These are phyloP conservation scores for Ceratoteleas bidentatus DNA, from an alignment of 1,140 invertebrate species.

Conservation along the genomic window DNA sequence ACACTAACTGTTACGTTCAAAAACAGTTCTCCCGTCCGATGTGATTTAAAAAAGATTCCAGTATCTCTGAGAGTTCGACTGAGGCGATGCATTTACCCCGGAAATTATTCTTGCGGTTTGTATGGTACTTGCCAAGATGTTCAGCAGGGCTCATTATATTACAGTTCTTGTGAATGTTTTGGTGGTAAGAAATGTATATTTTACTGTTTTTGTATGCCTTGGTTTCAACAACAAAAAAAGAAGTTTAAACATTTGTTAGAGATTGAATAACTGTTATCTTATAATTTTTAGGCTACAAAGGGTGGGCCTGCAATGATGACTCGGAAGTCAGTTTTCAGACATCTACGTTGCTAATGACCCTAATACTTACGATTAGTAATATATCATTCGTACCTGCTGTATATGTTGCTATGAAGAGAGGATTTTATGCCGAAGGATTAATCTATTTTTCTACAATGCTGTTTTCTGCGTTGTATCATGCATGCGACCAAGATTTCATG, in stretches of 20 bases:
- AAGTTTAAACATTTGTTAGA: too few species aligned
- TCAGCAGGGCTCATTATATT: slow-evolving; percentile 81
- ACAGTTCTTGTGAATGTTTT: slow-evolving; percentile 81
- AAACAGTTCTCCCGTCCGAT: slow-evolving; percentile 72
- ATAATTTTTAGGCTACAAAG: slow-evolving; percentile 82
- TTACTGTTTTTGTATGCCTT: too few species aligned
- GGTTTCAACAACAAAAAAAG: too few species aligned
- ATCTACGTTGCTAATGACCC: slow-evolving; percentile 85
- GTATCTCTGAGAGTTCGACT: slow-evolving; percentile 81
- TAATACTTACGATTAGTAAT: slow-evolving; percentile 93
- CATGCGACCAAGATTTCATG: slow-evolving; percentile 84
- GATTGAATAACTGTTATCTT: slow-evolving; percentile 15
- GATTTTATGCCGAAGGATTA: slow-evolving; percentile 90
- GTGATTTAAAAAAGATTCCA: slow-evolving; percentile 80
- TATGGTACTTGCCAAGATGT: slow-evolving; percentile 82
- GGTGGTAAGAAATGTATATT: slow-evolving; percentile 71
- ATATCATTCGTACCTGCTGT: slow-evolving; percentile 92
- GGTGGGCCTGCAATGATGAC: slow-evolving; percentile 93
- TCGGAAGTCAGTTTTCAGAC: slow-evolving; percentile 85
- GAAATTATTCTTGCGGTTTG: slow-evolving; percentile 78
- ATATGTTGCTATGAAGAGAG: slow-evolving; percentile 87
- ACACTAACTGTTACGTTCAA: too few species aligned
- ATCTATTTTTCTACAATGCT: slow-evolving; percentile 93
- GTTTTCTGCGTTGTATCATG: slow-evolving; percentile 92
- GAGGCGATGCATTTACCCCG: slow-evolving; percentile 79